A percentile compares a stretch with the other conserved stretches of the same genome.
Evolutionary conservation across 2,797 vertebrate species (phyloP).

Genomic region (Ataeniobius toweri): DNA sequence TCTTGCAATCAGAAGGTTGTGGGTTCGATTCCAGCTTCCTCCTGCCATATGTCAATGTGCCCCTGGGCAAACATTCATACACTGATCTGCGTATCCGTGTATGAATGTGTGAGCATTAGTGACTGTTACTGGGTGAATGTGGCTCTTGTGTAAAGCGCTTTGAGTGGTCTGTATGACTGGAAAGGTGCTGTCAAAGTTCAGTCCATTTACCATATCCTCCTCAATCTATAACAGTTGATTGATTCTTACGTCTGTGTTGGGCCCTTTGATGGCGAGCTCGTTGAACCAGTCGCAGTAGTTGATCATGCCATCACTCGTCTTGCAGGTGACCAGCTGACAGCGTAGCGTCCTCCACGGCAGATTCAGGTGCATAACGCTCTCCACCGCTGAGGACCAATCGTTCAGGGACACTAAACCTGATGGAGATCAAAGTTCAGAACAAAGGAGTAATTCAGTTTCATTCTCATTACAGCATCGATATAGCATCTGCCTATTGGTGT

Average conservation of each 20-base stretch:
- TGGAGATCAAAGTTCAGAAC: background rate
- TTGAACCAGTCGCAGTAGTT: slow-evolving; percentile 88
- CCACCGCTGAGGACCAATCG: slow-evolving; percentile 87
- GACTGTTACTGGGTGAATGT: too few species aligned
- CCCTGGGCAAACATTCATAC: too few species aligned
- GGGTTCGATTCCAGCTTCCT: too few species aligned
- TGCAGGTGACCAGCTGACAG: slow-evolving; percentile 82
- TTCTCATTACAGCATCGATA: background rate
- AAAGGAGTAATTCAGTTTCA: background rate
- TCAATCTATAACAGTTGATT: background rate
- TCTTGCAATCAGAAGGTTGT: too few species aligned
- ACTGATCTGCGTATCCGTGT: too few species aligned
- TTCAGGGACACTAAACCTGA: slow-evolving; percentile 83
- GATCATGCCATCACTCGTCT: slow-evolving; percentile 61
- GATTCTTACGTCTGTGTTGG: slow-evolving; percentile 80
- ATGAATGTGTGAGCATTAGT: too few species aligned
- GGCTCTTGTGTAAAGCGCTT: too few species aligned
- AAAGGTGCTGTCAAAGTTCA: too few species aligned
- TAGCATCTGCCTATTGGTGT: background rate
- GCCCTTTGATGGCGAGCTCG: slow-evolving; percentile 84
- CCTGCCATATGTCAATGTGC: too few species aligned
- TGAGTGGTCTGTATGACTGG: too few species aligned
- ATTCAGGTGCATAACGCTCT: slow-evolving; percentile 85
- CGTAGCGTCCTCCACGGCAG: slow-evolving; percentile 91
- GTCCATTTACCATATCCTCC: background rate